Evolutionary conservation across 2,888 invertebrate species (phyloP), one percentile per base, ranked within the genome.

Genomic region (Brachyptera risi): DNA sequence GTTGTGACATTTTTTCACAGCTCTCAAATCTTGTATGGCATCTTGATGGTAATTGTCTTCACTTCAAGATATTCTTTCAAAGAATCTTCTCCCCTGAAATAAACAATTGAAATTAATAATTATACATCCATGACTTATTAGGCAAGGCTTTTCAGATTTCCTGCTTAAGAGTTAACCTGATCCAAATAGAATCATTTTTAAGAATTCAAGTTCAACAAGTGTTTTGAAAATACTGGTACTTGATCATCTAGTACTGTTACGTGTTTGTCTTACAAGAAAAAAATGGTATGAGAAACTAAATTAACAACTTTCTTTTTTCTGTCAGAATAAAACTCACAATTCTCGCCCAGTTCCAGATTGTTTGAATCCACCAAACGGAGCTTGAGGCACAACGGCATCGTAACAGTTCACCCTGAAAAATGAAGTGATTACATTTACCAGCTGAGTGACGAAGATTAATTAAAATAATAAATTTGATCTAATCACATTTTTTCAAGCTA

Each of bases 351-450:
- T 83, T 2, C 97, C 99, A 0, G 96, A 96, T 83, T 92, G 88
- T 78, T 97, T 97, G 80, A 83, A 98, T 1, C 98, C 98, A 51
- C 98, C 98, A 77, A 99, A 99, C 0, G 98, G 97, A 24, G 88
- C 83, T 72, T 92, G 92, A 31, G 88, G 80, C 13, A 83, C 81
- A 69, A 93, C 82, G 1, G 84, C 85, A 75, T 98, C 94, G 79
- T 96, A 98, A 68, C 94, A 92, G 76, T 99, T 99, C 42, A 98
- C 90, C 86, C 85, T 85, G 71, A 58, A 73, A 70, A 3, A n/a
- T 51, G n/a, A n/a, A n/a, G n/a, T n/a, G n/a, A n/a, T n/a, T n/a
- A n/a, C n/a, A n/a, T n/a, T n/a, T n/a, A n/a, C n/a, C n/a, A n/a
- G n/a, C n/a, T 7, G 9, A 9, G 47, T 11, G 17, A 47, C 9